Conservation (phyloP, 2,888 invertebrate species). For the Epirrhoe alternata region DNA sequence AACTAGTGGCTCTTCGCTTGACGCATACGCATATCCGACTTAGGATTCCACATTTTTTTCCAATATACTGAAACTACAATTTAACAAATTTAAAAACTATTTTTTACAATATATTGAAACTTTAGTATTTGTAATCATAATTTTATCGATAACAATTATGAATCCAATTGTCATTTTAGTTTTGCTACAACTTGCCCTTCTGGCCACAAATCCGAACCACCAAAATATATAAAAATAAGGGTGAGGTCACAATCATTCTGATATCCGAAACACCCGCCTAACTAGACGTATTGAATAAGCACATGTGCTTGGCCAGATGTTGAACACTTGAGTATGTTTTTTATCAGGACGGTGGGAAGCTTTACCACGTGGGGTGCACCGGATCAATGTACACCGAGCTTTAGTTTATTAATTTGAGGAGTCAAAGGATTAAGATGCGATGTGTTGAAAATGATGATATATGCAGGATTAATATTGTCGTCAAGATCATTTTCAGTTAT, state of each 20-base stretch:
- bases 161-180: slow-evolving; percentile 3
- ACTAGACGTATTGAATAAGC: slow-evolving; percentile 50
- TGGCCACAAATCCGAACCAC: slow-evolving; percentile 11
- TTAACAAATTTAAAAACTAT: no score
- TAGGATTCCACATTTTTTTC: no score
- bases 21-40: background rate
- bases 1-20: no score
- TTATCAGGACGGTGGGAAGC: slow-evolving; percentile 71
- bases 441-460: slow-evolving; percentile 28
- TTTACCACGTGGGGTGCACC: slow-evolving; percentile 39
- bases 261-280: slow-evolving; percentile 43
- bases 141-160: slow-evolving; percentile 8
- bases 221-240: slow-evolving; percentile 43
- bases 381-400: slow-evolving; percentile 27
- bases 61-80: no score
- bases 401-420: slow-evolving; percentile 36
- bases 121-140: background rate
- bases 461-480: slow-evolving; percentile 26
- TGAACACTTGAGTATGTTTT: slow-evolving; percentile 68
- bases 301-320: slow-evolving; percentile 71
- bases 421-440: slow-evolving; percentile 40
- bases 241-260: slow-evolving; percentile 41
- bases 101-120: no score
- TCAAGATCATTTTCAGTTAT: slow-evolving; percentile 2
- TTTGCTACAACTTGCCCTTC: slow-evolving; percentile 8